phyloP scores from a whole-genome alignment of 92 coral and sea anemone species.

The Porites evermanni region DNA sequence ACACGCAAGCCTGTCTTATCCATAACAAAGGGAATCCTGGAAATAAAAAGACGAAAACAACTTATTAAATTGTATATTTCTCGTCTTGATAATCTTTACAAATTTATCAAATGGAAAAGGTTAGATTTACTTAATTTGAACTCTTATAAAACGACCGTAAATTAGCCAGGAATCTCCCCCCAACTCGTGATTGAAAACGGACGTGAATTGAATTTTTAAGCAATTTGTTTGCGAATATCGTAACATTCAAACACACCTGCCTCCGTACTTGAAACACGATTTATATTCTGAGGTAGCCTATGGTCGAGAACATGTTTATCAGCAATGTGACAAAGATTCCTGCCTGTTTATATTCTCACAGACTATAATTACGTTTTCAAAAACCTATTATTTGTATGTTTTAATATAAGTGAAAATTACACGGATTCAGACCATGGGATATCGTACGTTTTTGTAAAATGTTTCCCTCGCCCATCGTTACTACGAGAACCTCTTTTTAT shows the following conservation, averaged over 20 bases:
- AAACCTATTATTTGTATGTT: not conserved
- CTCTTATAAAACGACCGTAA: not conserved
- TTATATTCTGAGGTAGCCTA: not conserved
- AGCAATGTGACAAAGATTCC: not conserved
- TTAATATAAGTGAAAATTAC: not conserved
- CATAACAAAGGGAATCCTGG: not conserved
- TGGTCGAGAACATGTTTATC: conserved; percentile 6
- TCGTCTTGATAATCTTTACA: not conserved
- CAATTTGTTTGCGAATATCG: conserved; percentile 23
- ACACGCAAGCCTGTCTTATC: not conserved
- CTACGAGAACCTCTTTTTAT: not conserved
- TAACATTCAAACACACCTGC: conserved; percentile 25
- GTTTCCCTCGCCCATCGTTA: not conserved
- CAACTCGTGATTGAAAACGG: not conserved
- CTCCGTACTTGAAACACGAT: not conserved
- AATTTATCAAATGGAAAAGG: not conserved
- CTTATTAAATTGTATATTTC: not conserved
- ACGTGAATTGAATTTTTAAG: not conserved
- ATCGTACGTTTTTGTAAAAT: not conserved
- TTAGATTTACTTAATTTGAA: not conserved
- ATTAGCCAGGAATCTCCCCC: not conserved
- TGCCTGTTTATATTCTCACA: not conserved
- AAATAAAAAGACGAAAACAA: not conserved
- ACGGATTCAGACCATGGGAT: not conserved
- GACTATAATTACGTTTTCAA: not conserved